A percentile compares a stretch with the other conserved stretches of the same genome.
Evolutionary conservation across 2,113 vertebrate genomes (phyloP).

Genomic region (Nothoprocta pentlandii): DNA sequence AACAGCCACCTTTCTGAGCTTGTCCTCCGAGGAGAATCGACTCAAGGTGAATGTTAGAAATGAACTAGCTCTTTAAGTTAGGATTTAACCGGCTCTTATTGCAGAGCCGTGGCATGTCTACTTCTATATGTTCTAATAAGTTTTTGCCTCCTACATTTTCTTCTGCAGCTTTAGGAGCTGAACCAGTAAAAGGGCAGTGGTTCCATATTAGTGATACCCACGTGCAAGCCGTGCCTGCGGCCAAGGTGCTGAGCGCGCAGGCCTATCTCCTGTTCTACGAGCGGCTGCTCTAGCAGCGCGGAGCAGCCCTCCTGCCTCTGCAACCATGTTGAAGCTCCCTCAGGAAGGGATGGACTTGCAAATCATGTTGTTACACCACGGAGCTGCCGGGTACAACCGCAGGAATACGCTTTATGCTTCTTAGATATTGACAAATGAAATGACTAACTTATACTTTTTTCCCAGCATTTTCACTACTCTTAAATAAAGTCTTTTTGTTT

Average conservation of each 20-base stretch:
- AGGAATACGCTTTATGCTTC: slow-evolving; percentile 5
- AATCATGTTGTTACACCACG: neutral
- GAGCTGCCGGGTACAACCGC: neutral
- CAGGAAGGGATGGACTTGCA: neutral
- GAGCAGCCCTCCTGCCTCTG: neutral
- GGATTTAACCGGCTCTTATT: neutral
- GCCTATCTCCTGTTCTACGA: slow-evolving; percentile 99
- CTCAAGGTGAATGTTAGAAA: slow-evolving; percentile 75
- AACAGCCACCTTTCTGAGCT: slow-evolving; percentile 72
- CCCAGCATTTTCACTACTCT: slow-evolving; percentile 50
- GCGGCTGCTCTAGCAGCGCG: slow-evolving; percentile 77
- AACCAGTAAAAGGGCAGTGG: slow-evolving; percentile 87
- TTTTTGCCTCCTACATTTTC: neutral
- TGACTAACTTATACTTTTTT: slow-evolving; percentile 49
- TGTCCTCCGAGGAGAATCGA: slow-evolving; percentile 73
- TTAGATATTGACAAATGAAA: neutral
- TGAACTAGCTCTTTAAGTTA: neutral
- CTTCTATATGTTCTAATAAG: neutral
- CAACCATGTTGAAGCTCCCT: neutral
- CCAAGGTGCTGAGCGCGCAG: slow-evolving; percentile 89
- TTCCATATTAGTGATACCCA: slow-evolving; percentile 94
- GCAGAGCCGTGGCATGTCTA: neutral
- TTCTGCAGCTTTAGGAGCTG: slow-evolving; percentile 72
- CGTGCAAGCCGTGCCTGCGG: slow-evolving; percentile 85
- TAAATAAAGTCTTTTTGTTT: neutral